phyloP scores from a whole-genome alignment of 2,797 vertebrate genomes.

The Morelia viridis region DNA sequence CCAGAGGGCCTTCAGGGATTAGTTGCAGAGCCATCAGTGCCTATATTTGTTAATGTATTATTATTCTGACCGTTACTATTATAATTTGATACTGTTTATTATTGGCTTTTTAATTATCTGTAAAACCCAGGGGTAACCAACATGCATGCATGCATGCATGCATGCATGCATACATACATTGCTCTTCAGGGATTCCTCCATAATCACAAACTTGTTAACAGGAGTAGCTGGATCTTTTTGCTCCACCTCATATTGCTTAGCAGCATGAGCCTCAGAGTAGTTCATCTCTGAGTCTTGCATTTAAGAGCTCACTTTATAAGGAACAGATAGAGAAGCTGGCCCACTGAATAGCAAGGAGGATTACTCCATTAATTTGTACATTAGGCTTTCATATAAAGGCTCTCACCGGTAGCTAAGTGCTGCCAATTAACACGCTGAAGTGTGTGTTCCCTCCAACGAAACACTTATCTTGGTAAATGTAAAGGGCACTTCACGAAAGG shows the following conservation, averaged over 20 bases:
- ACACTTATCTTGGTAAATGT: slow-evolving; percentile 47
- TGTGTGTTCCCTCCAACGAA: slow-evolving; percentile 52
- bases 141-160: no score
- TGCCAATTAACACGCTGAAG: slow-evolving; percentile 46
- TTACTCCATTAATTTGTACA: slow-evolving; percentile 32
- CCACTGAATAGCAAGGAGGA: not conserved
- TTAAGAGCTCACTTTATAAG: slow-evolving; percentile 4
- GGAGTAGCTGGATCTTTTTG: not conserved
- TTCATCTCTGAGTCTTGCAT: not conserved
- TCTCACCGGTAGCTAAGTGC: slow-evolving; percentile 35
- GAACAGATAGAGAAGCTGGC: not conserved
- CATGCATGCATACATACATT: no score
- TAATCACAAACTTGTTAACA: not conserved
- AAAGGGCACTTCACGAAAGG: not conserved
- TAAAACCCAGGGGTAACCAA: not conserved
- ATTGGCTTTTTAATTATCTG: not conserved
- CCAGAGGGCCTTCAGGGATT: not conserved
- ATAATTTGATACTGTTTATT: not conserved
- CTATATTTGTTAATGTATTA: not conserved
- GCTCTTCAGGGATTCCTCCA: not conserved
- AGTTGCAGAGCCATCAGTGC: not conserved
- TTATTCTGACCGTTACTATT: not conserved
- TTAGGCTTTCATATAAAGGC: not conserved
- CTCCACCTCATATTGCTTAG: not conserved
- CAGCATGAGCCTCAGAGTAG: not conserved